Conservation (phyloP, 1,140 invertebrate genomes). For the Solenopsis fugax region DNA sequence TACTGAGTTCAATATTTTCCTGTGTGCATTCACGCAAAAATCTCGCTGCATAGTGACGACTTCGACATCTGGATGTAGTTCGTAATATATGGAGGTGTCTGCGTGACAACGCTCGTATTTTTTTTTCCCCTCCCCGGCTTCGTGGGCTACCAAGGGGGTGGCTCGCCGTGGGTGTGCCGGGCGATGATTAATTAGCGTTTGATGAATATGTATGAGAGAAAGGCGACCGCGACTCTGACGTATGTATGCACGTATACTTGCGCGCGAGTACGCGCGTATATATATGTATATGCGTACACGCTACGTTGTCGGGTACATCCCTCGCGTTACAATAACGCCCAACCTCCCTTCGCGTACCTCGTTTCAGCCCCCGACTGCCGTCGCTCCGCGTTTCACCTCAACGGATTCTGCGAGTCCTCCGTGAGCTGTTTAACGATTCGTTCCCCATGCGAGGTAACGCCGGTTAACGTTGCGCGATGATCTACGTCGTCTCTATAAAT, state of each 20-base stretch:
- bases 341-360: slow-evolving; percentile 64
- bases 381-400: slow-evolving; percentile 61
- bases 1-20: slow-evolving; percentile 29
- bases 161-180: slow-evolving; percentile 71
- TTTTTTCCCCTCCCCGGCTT: slow-evolving; percentile 59
- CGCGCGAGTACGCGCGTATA: slow-evolving; percentile 9
- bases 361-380: slow-evolving; percentile 56
- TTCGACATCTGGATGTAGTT: slow-evolving; percentile 72
- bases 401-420: slow-evolving; percentile 73
- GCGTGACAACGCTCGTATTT: slow-evolving; percentile 69
- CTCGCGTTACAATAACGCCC: slow-evolving; percentile 75
- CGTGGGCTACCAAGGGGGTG: slow-evolving; percentile 66
- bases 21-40: slow-evolving; percentile 59
- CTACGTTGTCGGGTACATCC: slow-evolving; percentile 65
- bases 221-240: slow-evolving; percentile 74
- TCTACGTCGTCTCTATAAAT: slow-evolving; percentile 59
- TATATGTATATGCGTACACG: slow-evolving; percentile 36
- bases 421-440: slow-evolving; percentile 76
- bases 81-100: slow-evolving; percentile 73
- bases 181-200: slow-evolving; percentile 86
- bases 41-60: slow-evolving; percentile 51
- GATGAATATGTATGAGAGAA: slow-evolving; percentile 86
- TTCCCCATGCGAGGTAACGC: slow-evolving; percentile 55
- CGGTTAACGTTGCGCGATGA: slow-evolving; percentile 61
- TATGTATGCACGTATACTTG: slow-evolving; percentile 57